phyloP scores from a whole-genome alignment of 2,888 invertebrate genomes.

The Brenthis hecate region DNA sequence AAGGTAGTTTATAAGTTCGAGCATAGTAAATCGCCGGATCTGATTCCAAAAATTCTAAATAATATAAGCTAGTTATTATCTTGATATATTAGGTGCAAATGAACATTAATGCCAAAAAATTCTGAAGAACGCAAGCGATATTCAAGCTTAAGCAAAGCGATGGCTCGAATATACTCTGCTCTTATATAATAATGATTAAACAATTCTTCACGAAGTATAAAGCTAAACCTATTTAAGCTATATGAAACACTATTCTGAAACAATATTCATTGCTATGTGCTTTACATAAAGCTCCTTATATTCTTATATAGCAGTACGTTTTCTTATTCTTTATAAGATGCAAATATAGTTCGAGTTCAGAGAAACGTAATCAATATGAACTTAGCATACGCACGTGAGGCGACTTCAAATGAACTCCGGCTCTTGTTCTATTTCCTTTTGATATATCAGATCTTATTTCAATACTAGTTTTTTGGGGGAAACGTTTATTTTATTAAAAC shows the following conservation, averaged over 20 bases:
- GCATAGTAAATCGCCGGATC: too few species aligned
- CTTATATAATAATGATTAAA: too few species aligned
- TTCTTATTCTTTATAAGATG: slow-evolving; percentile 17
- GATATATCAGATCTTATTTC: slow-evolving; percentile 28
- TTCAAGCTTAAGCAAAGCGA: too few species aligned
- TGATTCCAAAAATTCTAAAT: too few species aligned
- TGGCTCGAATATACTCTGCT: too few species aligned
- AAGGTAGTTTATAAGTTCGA: too few species aligned
- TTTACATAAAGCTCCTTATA: not conserved
- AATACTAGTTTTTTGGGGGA: slow-evolving; percentile 16
- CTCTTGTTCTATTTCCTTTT: slow-evolving; percentile 26
- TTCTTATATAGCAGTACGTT: slow-evolving; percentile 5
- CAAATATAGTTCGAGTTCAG: slow-evolving; percentile 20
- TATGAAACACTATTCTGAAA: not conserved
- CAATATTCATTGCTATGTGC: not conserved
- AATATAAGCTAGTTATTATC: too few species aligned
- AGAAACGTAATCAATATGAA: slow-evolving; percentile 28
- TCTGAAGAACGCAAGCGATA: too few species aligned
- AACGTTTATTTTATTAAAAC: slow-evolving; percentile 11
- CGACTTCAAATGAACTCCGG: slow-evolving; percentile 21
- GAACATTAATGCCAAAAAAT: too few species aligned
- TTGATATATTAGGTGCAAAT: too few species aligned
- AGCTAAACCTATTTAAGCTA: too few species aligned
- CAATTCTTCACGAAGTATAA: too few species aligned
- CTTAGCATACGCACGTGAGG: slow-evolving; percentile 29